phyloP scores from a whole-genome alignment of 2,888 invertebrate species.

The Stramonita haemastoma region DNA sequence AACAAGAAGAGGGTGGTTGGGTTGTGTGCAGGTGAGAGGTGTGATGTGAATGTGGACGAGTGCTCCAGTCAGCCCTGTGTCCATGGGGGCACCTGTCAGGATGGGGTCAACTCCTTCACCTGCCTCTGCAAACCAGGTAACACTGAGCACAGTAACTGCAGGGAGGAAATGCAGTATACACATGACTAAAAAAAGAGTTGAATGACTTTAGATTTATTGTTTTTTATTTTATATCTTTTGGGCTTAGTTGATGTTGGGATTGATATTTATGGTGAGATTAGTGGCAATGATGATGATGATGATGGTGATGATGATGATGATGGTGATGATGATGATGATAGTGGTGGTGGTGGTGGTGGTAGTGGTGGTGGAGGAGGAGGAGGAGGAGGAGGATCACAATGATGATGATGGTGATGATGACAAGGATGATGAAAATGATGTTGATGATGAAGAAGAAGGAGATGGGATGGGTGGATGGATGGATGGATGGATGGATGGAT shows the following conservation, averaged over 20 bases:
- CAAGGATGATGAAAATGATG: too few relatives aligned
- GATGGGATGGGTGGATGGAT: too few relatives aligned
- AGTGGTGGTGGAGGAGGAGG: too few relatives aligned
- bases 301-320: not conserved
- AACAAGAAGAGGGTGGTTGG: not conserved
- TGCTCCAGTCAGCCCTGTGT: constrained; percentile 55
- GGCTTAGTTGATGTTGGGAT: too few relatives aligned
- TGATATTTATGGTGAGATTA: not conserved
- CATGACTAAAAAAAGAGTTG: too few relatives aligned
- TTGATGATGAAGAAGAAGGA: too few relatives aligned
- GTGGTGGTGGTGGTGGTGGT: not conserved
- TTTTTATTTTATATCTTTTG: too few relatives aligned
- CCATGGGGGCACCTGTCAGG: constrained; percentile 54
- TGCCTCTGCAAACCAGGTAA: constrained; percentile 59
- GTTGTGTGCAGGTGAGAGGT: constrained; percentile 49
- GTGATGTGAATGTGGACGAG: constrained; percentile 55
- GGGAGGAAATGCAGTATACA: too few relatives aligned
- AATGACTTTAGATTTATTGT: too few relatives aligned
- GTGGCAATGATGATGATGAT: not conserved
- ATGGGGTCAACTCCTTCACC: constrained; percentile 45
- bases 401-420: too few relatives aligned
- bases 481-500: too few relatives aligned
- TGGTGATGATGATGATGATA: not conserved
- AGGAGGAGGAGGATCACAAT: too few relatives aligned
- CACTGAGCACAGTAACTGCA: not conserved